These are phyloP conservation scores for Brenthis daphne DNA, from an alignment of 2,888 invertebrate genomes.

Conservation along the genomic window DNA sequence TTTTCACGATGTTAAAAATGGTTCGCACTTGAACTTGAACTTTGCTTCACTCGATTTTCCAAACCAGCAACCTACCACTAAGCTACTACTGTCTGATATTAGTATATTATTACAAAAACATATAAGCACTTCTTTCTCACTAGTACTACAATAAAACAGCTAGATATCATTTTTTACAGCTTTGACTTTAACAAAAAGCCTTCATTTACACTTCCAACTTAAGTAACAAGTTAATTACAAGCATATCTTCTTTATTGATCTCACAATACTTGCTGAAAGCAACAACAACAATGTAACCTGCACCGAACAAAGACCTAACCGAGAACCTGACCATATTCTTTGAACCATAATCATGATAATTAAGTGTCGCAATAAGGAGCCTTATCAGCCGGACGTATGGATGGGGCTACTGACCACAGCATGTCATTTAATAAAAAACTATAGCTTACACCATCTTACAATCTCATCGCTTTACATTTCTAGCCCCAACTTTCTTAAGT, in stretches of 20 bases:
- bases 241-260: slow-evolving; percentile 10
- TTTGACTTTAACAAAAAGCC: background rate
- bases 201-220: slow-evolving; percentile 1
- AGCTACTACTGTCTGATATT: too few species aligned
- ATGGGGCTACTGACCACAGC: slow-evolving; percentile 59
- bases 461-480: slow-evolving; percentile 32
- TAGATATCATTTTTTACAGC: too few species aligned
- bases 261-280: slow-evolving; percentile 5
- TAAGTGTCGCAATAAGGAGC: slow-evolving; percentile 64
- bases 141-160: too few species aligned
- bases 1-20: too few species aligned
- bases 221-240: slow-evolving; percentile 17
- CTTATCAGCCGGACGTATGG: slow-evolving; percentile 63
- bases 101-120: too few species aligned
- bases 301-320: slow-evolving; percentile 37
- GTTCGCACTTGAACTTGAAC: too few species aligned
- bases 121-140: too few species aligned
- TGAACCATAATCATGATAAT: slow-evolving; percentile 75
- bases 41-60: too few species aligned
- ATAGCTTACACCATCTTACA: slow-evolving; percentile 12
- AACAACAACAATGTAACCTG: slow-evolving; percentile 27
- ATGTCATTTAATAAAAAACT: slow-evolving; percentile 47
- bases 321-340: slow-evolving; percentile 50
- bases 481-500: background rate
- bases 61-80: too few species aligned